Base-by-base conservation (phyloP, 2,797 vertebrate genomes). In the Alexandromys oeconomus region DNA sequence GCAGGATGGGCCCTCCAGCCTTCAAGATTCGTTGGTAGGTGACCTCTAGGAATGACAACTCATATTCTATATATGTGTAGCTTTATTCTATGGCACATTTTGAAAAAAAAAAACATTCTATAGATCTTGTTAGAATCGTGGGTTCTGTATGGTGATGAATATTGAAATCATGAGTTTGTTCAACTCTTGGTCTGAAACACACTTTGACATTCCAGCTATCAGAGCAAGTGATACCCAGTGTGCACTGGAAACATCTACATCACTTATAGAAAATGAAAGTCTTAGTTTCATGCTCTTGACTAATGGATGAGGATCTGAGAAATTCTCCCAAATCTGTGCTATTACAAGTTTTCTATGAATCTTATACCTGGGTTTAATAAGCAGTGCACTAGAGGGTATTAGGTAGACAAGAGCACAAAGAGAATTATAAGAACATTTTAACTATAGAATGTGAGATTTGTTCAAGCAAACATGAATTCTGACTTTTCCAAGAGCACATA, bases 401-500 rank as follows among this genome's bases (percentile, higher is more conserved):
- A 5, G 19, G 29, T 59, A 88, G 74, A 91, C 71, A 34, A 93
- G 79, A 51, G 9, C n/a, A 10, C 71, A 1, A 2, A 93, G 17
- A 86, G 40, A 92, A 92, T 90, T 10, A 54, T 25, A 91, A 76
- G n/a, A 88, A 91, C 86, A 86, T 57, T 6, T 13, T 23, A 34
- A 10, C 61, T 37, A 51, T 51, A 89, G 51, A 17, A 34, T 2
- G 17, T 37, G 11, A 89, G 23, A 89, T 74, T 78, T 90, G 31
- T 88, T 81, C 54, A 29, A 59, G 3, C 25, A 90, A 71, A 69
- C 40, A n/a, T 54, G 61, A 82, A 69, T 59, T 17, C 29, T 63
- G 15, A 54, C 6, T 29, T 94, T 97, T 87, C 40, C 40, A 95
- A 89, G 77, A 94, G 81, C 48, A 78, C 14, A 40, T 74, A 54